Percentiles rank a stretch among this genome's conserved stretches.
Conservation (phyloP, 1,140 invertebrate species). For the Heliothis virescens region DNA sequence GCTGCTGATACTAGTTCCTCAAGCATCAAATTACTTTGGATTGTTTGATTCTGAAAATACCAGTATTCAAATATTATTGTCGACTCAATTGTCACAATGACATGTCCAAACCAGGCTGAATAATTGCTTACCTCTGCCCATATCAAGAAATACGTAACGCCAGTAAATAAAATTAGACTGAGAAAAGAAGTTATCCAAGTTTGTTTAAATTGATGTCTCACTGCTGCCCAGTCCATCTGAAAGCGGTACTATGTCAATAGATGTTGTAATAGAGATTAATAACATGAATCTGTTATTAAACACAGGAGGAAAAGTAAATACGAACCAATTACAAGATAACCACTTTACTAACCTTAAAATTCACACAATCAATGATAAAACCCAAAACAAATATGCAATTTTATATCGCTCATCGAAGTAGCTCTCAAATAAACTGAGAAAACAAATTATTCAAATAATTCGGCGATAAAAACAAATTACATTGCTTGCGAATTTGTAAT, state of each 20-base stretch:
- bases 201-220: slow-evolving; percentile 75
- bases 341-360: too few relatives aligned
- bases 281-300: too few relatives aligned
- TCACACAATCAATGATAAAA: too few relatives aligned
- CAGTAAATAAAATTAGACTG: slow-evolving; percentile 75
- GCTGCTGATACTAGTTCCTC: slow-evolving; percentile 76
- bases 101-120: not conserved
- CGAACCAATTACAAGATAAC: too few relatives aligned
- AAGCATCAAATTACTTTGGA: slow-evolving; percentile 78
- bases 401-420: too few relatives aligned
- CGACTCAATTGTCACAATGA: not conserved
- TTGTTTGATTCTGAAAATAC: slow-evolving; percentile 76
- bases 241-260: not conserved
- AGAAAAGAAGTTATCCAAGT: slow-evolving; percentile 78
- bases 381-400: too few relatives aligned
- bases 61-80: slow-evolving; percentile 6
- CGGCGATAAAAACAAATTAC: too few relatives aligned
- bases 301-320: too few relatives aligned
- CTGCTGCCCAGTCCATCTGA: slow-evolving; percentile 71
- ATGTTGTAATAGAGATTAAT: too few relatives aligned
- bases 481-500: too few relatives aligned
- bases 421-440: too few relatives aligned
- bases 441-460: too few relatives aligned
- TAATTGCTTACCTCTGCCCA: slow-evolving; percentile 76
- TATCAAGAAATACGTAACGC: slow-evolving; percentile 79